Base-by-base conservation (phyloP, 2,113 vertebrate genomes). In the Notiomystis cincta region DNA sequence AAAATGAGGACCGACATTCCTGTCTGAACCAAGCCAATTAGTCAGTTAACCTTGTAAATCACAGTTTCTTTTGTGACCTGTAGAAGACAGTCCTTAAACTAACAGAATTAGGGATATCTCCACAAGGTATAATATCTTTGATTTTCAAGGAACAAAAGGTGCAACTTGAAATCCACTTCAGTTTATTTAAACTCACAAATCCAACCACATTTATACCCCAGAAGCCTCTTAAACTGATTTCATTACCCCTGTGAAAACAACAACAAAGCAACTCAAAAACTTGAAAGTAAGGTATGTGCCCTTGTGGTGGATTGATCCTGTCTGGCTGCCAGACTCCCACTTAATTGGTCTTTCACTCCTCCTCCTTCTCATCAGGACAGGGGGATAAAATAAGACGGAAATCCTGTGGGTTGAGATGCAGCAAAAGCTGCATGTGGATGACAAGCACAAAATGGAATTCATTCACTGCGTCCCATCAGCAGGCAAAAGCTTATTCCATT, bases 11-110 rank as follows among this genome's bases (percentile, higher is more conserved):
- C 91, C 2, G 44, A 31, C 65, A 18, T 83, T 81, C 31, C 53
- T 91, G 44, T 78, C 69, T 91, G 72, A 96, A 85, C 30, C 69
- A 82, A 47, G 61, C 40, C 72, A 54, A 90, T 83, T 95, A 90
- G 44, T 66, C 38, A 73, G 42, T 18, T 90, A 89, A 92, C 66
- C 90, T 91, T 93, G 56, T 90, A 97, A 83, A 96, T 95, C 79
- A 80, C 69, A 91, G 88, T 72, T 82, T 89, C 38, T 77, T 91
- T 95, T 88, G 65, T 73, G 47, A 90, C 57, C 89, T 62, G 76
- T 69, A 92, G 38, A 71, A 96, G 76, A 79, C 18, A 58, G 53
- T 85, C 53, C 40, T 95, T 92, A 79, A 96, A 86, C 88, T 85
- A 95, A 75, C 45, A 73, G 37, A 82, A 93, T 83, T 86, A 92